Base-by-base conservation (phyloP, 2,888 invertebrate genomes). In the Morpho deidamia region DNA sequence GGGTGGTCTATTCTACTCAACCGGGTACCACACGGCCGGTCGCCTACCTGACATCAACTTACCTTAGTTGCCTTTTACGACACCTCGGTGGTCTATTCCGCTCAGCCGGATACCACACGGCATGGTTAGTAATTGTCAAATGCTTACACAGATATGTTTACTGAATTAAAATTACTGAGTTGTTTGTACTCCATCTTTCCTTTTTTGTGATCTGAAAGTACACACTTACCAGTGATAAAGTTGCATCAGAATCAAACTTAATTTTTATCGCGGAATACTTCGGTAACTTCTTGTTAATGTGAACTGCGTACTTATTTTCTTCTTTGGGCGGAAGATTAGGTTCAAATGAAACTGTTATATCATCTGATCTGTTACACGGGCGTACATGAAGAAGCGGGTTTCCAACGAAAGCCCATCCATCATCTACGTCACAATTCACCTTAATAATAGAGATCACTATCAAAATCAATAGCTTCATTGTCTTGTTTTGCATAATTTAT, bases 191-290 rank as follows among this genome's bases (percentile, higher is more conserved):
- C n/a, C n/a, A n/a, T n/a, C n/a, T n/a, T n/a, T 23, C 3, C 23
- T 1, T 23, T 23, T 23, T 23, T 40, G 7, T 40, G 1, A 44
- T 8, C 11, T 9, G 23, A 34, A 7, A 10, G 9, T 33, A 7
- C n/a, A 10, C 2, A 58, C 71, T 68, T 62, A 74, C 73, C 64
- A 72, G 53, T 12, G 50, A 56, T 7, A 69, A 55, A 7, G 44
- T 51, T 9, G 69, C 68, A 54, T 68, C 69, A 0, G 67, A 61
- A 59, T 71, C 71, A 53, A 74, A 70, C 33, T 59, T 60, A 8
- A 72, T 12, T 1, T 39, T 23, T 0, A 64, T 56, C 44, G 48
- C 53, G 0, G 64, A 60, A 8, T 61, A 14, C 10, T 4, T 2
- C 3, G 53, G 58, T 11, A 74, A 48, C 0, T 54, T 10, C 10